Conservation (phyloP, 2,888 invertebrate genomes). For the Agrochola macilenta region DNA sequence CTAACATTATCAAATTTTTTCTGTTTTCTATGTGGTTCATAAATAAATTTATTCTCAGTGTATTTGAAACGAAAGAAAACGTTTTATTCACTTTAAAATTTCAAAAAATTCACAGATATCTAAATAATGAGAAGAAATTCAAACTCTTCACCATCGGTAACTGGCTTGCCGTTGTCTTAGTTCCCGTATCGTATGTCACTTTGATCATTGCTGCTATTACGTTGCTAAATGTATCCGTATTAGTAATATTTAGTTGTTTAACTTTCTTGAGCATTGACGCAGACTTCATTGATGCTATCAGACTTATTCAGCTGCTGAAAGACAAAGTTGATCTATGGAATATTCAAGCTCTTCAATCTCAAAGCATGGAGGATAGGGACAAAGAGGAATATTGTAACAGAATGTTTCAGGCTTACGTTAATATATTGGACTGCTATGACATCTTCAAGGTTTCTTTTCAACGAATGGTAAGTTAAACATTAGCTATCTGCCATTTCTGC, state of each 20-base stretch:
- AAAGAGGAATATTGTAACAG: not conserved
- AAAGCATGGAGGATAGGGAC: not conserved
- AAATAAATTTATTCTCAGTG: not conserved
- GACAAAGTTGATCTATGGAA: constrained; percentile 47
- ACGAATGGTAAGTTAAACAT: constrained; percentile 5
- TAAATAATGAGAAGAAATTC: not conserved
- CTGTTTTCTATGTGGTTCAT: not conserved
- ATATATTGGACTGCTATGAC: constrained; percentile 38
- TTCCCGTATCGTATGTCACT: not conserved
- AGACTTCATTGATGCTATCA: constrained; percentile 24
- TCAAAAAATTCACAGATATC: constrained; percentile 18
- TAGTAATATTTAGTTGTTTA: not conserved
- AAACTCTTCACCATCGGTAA: constrained; percentile 12
- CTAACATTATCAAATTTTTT: not conserved
- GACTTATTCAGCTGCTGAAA: constrained; percentile 28
- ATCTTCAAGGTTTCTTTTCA: constrained; percentile 10
- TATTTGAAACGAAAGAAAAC: not conserved
- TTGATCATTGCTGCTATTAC: no score
- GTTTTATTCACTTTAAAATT: constrained; percentile 1
- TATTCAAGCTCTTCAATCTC: not conserved
- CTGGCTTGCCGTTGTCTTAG: not conserved
- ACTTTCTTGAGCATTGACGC: constrained; percentile 1
- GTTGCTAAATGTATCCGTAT: not conserved
- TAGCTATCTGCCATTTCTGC: not conserved
- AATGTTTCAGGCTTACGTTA: constrained; percentile 30